Evolutionary conservation across 2,888 invertebrate genomes (phyloP).

Genomic region (Oscheius sp.): DNA sequence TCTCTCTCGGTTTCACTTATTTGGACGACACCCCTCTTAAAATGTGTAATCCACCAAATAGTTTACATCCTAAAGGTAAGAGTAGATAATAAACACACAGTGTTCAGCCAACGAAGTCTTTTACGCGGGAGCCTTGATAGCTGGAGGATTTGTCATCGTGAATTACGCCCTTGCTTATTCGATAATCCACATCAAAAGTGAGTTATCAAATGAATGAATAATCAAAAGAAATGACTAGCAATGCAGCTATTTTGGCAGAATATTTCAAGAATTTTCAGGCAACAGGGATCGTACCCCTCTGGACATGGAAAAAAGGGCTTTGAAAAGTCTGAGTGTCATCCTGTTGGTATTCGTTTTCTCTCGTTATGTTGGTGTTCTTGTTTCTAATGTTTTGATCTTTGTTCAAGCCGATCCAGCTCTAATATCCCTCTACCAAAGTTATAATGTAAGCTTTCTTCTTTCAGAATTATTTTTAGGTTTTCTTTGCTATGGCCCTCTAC

Average conservation of each 20-base stretch:
- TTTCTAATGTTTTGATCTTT: slow-evolving; percentile 12
- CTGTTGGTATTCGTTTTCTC: slow-evolving; percentile 29
- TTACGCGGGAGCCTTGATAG: slow-evolving; percentile 23
- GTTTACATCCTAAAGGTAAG: slow-evolving; percentile 13
- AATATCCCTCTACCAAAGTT: slow-evolving; percentile 26
- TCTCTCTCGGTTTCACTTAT: slow-evolving; percentile 7
- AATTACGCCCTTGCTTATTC: slow-evolving; percentile 11
- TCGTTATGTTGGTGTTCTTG: slow-evolving; percentile 26
- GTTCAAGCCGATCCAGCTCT: slow-evolving; percentile 10
- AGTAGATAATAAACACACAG: no score
- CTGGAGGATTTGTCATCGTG: slow-evolving; percentile 23
- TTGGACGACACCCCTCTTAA: slow-evolving; percentile 1
- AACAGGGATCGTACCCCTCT: background rate
- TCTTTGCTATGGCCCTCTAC: slow-evolving; percentile 25
- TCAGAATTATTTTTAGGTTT: slow-evolving; percentile 12
- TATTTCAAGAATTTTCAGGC: slow-evolving; percentile 8
- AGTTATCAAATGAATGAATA: slow-evolving; percentile 9
- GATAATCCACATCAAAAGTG: slow-evolving; percentile 19
- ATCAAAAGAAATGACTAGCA: no score
- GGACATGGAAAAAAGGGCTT: slow-evolving; percentile 15
- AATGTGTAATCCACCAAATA: slow-evolving; percentile 28
- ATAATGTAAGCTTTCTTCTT: slow-evolving; percentile 22
- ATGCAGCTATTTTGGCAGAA: no score
- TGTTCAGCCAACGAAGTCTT: slow-evolving; percentile 19
- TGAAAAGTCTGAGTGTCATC: slow-evolving; percentile 24